phyloP scores from a whole-genome alignment of 92 coral and sea anemone species.

The Epizoanthus illoricatus region DNA sequence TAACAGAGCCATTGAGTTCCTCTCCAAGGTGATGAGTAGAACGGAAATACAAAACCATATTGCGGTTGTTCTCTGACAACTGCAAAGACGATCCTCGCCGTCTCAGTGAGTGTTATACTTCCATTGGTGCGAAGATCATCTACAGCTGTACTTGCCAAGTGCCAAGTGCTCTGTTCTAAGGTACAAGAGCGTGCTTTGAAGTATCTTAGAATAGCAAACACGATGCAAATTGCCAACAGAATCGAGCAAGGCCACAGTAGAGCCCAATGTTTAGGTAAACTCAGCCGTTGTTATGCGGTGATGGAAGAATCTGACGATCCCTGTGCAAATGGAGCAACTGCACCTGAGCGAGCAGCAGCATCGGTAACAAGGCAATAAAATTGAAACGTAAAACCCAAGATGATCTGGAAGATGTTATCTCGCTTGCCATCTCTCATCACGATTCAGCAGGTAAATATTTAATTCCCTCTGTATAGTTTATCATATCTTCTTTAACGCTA shows the following conservation, averaged over 20 bases:
- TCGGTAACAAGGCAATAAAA: neutral
- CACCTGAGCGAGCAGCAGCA: no score
- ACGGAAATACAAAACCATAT: conserved; percentile 1
- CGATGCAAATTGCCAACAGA: neutral
- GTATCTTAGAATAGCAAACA: neutral
- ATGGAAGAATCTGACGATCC: neutral
- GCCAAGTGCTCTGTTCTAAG: neutral
- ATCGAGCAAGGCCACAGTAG: neutral
- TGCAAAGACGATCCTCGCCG: conserved; percentile 13
- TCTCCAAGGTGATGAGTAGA: conserved; percentile 20
- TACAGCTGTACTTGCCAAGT: conserved; percentile 20
- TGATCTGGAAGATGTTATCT: neutral
- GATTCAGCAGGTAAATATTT: conserved; percentile 12
- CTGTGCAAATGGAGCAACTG: no score
- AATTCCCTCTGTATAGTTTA: no score
- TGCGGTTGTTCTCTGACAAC: neutral
- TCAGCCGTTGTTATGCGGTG: neutral
- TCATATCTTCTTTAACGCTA: no score
- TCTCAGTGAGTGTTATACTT: neutral
- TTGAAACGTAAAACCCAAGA: neutral
- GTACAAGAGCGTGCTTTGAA: conserved; percentile 1
- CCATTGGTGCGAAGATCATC: neutral
- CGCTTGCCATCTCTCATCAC: neutral
- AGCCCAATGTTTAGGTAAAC: conserved; percentile 10
- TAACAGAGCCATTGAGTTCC: conserved; percentile 15